A percentile compares a stretch with the other conserved stretches of the same genome.
Conservation (phyloP, 1,140 invertebrate species). For the Ruditapes philippinarum region DNA sequence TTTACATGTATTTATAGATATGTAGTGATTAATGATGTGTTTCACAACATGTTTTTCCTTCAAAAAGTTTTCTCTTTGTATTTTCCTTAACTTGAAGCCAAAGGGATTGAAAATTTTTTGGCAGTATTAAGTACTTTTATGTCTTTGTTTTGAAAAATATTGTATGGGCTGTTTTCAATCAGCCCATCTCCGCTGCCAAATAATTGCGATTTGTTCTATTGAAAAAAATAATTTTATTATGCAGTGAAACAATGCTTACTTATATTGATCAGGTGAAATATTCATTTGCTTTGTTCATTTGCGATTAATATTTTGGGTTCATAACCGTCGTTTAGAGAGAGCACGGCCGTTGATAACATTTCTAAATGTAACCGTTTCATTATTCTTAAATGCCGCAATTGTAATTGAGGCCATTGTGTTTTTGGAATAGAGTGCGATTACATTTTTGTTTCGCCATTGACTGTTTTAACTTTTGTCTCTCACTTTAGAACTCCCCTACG, state of each 20-base stretch:
- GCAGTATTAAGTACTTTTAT: constrained; percentile 16
- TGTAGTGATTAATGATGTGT: too few species aligned
- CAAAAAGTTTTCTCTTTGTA: too few species aligned
- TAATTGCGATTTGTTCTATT: constrained; percentile 7
- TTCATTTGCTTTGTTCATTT: constrained; percentile 46
- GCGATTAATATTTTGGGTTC: constrained; percentile 21
- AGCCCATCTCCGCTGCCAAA: neutral
- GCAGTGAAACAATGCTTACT: constrained; percentile 57
- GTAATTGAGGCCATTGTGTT: constrained; percentile 49
- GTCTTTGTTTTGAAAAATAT: constrained; percentile 28
- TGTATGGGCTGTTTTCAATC: constrained; percentile 8
- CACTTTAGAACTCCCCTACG: constrained; percentile 58
- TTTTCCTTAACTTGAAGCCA: too few species aligned
- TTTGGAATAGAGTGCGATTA: constrained; percentile 34
- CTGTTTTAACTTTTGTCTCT: constrained; percentile 62
- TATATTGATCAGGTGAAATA: constrained; percentile 59
- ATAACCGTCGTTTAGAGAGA: constrained; percentile 33
- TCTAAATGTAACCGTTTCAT: constrained; percentile 54
- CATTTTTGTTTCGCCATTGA: constrained; percentile 56
- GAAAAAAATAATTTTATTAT: constrained; percentile 52
- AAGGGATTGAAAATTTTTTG: neutral
- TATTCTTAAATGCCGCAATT: constrained; percentile 50
- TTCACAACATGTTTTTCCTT: too few species aligned
- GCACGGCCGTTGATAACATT: constrained; percentile 33
- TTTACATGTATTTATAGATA: too few species aligned